A percentile compares a stretch with the other conserved stretches of the same genome.
phyloP scores from a whole-genome alignment of 2,888 invertebrate species.

The Pyrochroa serraticornis region DNA sequence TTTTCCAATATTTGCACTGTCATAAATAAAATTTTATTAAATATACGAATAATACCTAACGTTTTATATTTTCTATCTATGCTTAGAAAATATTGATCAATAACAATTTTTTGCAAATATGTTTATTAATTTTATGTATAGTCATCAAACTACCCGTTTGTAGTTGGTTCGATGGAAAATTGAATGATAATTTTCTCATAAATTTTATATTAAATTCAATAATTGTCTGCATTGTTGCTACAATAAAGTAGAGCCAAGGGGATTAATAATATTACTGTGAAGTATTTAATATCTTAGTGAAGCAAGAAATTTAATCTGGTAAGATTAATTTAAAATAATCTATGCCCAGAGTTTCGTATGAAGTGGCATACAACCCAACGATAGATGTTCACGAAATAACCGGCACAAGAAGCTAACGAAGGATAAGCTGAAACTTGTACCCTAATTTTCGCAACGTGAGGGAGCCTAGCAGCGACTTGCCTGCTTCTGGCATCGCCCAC shows the following conservation, averaged over 20 bases:
- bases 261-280: slow-evolving; percentile 24
- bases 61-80: too few species aligned
- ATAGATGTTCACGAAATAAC: slow-evolving; percentile 27
- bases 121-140: too few species aligned
- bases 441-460: slow-evolving; percentile 24
- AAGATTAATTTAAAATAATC: slow-evolving; percentile 32
- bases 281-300: slow-evolving; percentile 22
- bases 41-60: too few species aligned
- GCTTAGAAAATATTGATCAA: too few species aligned
- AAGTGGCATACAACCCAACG: slow-evolving; percentile 25
- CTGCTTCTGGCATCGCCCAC: slow-evolving; percentile 4
- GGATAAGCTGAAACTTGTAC: slow-evolving; percentile 33
- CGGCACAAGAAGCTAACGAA: slow-evolving; percentile 32
- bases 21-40: too few species aligned
- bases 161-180: too few species aligned
- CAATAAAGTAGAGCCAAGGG: not conserved
- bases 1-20: too few species aligned
- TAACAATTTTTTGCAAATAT: too few species aligned
- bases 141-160: too few species aligned
- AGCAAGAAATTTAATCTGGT: slow-evolving; percentile 32
- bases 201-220: too few species aligned
- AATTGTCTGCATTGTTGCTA: too few species aligned
- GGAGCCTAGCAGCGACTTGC: slow-evolving; percentile 19
- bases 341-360: slow-evolving; percentile 22
- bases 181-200: too few species aligned